These are phyloP conservation scores for Chelon labrosus DNA, from an alignment of 2,797 vertebrate genomes.

Conservation along the genomic window DNA sequence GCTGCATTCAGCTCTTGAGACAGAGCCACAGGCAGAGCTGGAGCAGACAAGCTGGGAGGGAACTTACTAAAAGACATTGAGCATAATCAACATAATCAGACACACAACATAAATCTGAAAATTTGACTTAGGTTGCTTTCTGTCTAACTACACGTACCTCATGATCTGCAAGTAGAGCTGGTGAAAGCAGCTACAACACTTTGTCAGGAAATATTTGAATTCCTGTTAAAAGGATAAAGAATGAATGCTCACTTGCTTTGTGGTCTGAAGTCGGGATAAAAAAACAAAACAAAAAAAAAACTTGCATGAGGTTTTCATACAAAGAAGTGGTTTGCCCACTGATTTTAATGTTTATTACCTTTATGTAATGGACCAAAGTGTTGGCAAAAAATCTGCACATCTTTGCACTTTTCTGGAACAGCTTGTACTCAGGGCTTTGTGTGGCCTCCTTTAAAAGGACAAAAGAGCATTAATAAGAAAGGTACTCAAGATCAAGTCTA, in stretches of 20 bases:
- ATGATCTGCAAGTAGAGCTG: constrained; percentile 91
- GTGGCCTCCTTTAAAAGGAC: constrained; percentile 80
- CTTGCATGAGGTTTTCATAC: no score
- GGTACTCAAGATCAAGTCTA: background rate
- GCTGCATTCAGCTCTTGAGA: constrained; percentile 86
- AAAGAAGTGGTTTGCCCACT: background rate
- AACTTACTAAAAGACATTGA: constrained; percentile 86
- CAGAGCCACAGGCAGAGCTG: constrained; percentile 76
- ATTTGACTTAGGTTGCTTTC: background rate
- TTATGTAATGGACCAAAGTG: constrained; percentile 94
- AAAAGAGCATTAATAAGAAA: constrained; percentile 30
- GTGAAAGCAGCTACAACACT: constrained; percentile 86
- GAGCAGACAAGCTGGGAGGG: constrained; percentile 88
- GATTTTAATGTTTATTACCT: constrained; percentile 80
- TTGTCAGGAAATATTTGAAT: constrained; percentile 89
- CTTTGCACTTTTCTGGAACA: constrained; percentile 95
- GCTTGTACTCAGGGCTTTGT: constrained; percentile 85
- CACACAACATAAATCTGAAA: background rate
- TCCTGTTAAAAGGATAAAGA: constrained; percentile 82
- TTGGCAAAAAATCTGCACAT: constrained; percentile 96
- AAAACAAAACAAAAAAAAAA: no score
- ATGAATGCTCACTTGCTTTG: background rate
- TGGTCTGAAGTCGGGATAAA: background rate
- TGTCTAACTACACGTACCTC: constrained; percentile 82
- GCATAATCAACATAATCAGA: background rate